phyloP scores from a whole-genome alignment of 2,797 vertebrate species.

The Sciaenops ocellatus region DNA sequence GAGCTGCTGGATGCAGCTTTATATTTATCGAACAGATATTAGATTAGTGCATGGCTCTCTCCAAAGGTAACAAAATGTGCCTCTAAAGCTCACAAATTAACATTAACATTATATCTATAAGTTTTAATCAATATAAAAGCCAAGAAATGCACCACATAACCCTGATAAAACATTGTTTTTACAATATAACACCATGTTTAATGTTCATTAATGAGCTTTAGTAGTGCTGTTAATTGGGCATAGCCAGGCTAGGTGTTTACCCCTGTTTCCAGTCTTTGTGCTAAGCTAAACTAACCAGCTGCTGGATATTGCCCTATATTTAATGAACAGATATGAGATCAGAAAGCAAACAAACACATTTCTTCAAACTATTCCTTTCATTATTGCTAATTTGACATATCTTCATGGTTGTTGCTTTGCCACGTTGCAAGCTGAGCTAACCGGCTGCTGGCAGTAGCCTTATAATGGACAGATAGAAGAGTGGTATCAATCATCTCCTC shows the following conservation, averaged over 20 bases:
- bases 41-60: background rate
- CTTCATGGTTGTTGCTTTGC: slow-evolving; percentile 25
- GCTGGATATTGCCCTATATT: background rate
- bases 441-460: background rate
- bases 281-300: background rate
- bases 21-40: too few relatives aligned
- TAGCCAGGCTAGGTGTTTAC: too few relatives aligned
- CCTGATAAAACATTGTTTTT: too few relatives aligned
- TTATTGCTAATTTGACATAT: slow-evolving; percentile 20
- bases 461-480: background rate
- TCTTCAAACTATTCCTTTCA: background rate
- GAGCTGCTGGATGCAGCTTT: too few relatives aligned
- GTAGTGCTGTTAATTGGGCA: too few relatives aligned
- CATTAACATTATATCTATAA: background rate
- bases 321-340: background rate
- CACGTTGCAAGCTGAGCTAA: slow-evolving; percentile 21
- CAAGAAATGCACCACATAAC: too few relatives aligned
- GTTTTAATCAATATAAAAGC: too few relatives aligned
- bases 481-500: background rate
- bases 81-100: background rate
- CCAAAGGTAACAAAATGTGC: background rate
- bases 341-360: background rate
- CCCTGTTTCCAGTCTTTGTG: background rate
- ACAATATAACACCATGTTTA: too few relatives aligned
- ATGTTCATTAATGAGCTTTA: too few relatives aligned